Evolutionary conservation across 2,113 vertebrate species (phyloP), one percentile per base, ranked within the genome.

Genomic region (Eleginops maclovinus): DNA sequence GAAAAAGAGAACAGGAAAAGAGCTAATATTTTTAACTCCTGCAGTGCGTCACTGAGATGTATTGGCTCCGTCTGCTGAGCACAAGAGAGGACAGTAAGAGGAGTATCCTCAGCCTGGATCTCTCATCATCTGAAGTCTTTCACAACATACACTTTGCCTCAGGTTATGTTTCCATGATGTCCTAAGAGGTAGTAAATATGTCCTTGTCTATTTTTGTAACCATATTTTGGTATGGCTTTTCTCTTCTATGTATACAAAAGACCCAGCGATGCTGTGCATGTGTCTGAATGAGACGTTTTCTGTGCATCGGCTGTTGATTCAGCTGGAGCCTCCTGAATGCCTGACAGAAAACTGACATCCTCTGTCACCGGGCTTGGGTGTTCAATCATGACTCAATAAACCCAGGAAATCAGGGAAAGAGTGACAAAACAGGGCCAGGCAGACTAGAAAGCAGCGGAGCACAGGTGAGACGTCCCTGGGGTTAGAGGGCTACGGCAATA

Each of bases 311-410:
- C 79, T 94, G 93, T 94, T 95, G 93, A 94, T 91, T 93, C 93
- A 94, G 93, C 94, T 95, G 92, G 79, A 87, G 87, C 40, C 76
- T 87, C 75, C 81, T 58, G 66, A 89, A 83, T 9, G 74, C 81
- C 84, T 92, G 89, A 93, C 91, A 90, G 91, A 83, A 82, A 84
- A 93, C 87, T 93, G 93, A 94, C 90, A 87, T 89, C 82, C 85
- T 91, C 81, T 73, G 84, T 92, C 90, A 91, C 85, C 77, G 84
- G 71, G 82, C 69, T 71, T 80, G 26, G 77, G 81, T 77, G 83
- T 58, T 65, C 79, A 92, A 93, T 93, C 90, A 93, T 93, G 93
- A 94, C 91, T 93, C 91, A 90, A 87, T 93, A 85, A 90, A 83
- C 60, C 82, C 87, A 90, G 83, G 89, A 87, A 90, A 90, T 91